Conservation (phyloP, 2,797 vertebrate genomes). For the Anguilla megastoma region DNA sequence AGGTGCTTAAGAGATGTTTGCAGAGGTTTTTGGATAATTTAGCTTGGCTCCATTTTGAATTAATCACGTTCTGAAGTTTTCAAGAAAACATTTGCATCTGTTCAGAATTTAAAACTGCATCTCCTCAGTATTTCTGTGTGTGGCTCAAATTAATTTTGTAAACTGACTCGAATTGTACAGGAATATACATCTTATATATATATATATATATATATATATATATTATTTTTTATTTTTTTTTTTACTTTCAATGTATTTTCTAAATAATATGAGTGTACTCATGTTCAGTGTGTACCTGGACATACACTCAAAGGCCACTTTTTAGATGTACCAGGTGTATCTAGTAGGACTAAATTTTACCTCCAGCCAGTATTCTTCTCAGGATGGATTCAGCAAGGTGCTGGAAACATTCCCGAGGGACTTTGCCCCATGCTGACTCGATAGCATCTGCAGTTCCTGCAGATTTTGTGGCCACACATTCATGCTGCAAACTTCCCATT, state of each 20-base stretch:
- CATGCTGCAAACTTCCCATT: too few species aligned
- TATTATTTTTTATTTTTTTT: background rate
- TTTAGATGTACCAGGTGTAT: too few species aligned
- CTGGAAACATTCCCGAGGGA: too few species aligned
- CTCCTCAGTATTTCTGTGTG: background rate
- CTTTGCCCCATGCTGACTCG: too few species aligned
- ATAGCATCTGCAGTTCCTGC: too few species aligned
- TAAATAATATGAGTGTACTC: background rate
- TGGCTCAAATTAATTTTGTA: background rate
- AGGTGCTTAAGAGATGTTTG: background rate
- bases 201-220: background rate
- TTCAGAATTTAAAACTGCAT: background rate
- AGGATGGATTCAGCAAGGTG: too few species aligned
- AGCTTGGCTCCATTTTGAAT: slow-evolving; percentile 1
- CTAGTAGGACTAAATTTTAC: too few species aligned
- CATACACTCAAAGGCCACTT: too few species aligned
- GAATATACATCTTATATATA: background rate
- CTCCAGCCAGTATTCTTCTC: too few species aligned
- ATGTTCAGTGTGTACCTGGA: too few species aligned
- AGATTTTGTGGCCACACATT: too few species aligned
- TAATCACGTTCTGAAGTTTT: slow-evolving; percentile 14
- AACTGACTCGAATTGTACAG: background rate
- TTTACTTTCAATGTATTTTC: background rate
- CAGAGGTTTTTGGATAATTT: slow-evolving; percentile 1
- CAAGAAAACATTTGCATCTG: background rate